Conservation (phyloP, 2,888 invertebrate species). For the Dorcus parallelipipedus region DNA sequence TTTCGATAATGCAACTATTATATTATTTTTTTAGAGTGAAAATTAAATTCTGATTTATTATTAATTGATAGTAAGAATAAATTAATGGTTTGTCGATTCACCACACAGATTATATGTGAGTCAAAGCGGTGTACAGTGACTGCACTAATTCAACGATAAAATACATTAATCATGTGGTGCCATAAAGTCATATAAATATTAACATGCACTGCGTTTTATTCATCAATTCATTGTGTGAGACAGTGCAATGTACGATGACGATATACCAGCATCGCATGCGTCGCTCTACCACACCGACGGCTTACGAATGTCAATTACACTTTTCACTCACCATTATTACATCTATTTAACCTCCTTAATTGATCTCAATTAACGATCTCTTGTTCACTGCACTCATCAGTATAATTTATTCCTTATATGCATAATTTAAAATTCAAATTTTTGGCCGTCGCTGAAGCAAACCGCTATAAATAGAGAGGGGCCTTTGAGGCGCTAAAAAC, state of each 20-base stretch:
- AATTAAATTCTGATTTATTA: too few species aligned
- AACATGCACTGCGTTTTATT: constrained; percentile 26
- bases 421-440: constrained; percentile 9
- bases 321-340: constrained; percentile 39
- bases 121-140: too few species aligned
- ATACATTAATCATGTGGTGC: constrained; percentile 12
- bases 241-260: constrained; percentile 31
- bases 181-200: constrained; percentile 21
- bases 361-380: constrained; percentile 39
- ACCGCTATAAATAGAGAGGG: too few species aligned
- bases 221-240: constrained; percentile 21
- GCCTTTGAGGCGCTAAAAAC: too few species aligned
- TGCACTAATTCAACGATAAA: too few species aligned
- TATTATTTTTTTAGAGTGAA: too few species aligned
- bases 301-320: constrained; percentile 25
- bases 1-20: too few species aligned
- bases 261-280: constrained; percentile 29
- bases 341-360: constrained; percentile 47
- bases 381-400: constrained; percentile 20
- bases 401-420: constrained; percentile 32
- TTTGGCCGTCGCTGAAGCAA: background rate
- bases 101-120: too few species aligned
- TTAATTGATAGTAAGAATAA: too few species aligned
- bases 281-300: constrained; percentile 1
- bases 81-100: too few species aligned